Conservation (phyloP, 2,113 vertebrate species). For the Pyxicephalus adspersus region DNA sequence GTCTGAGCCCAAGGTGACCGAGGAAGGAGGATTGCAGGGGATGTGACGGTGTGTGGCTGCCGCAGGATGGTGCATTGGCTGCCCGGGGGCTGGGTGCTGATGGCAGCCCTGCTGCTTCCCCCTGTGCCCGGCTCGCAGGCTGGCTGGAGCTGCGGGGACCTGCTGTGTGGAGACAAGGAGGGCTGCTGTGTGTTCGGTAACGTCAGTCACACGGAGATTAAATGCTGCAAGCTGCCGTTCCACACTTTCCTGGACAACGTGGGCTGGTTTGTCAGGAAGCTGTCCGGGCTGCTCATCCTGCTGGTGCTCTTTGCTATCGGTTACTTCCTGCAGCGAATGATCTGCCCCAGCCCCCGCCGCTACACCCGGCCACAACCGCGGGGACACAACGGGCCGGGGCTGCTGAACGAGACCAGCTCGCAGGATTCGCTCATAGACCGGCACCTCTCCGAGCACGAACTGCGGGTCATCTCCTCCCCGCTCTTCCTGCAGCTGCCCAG, state of each 20-base stretch:
- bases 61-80: slow-evolving; percentile 21
- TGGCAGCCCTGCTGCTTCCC: slow-evolving; percentile 17
- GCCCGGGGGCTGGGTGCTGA: background rate
- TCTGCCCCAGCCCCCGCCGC: slow-evolving; percentile 85
- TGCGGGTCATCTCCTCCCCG: slow-evolving; percentile 71
- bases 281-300: slow-evolving; percentile 88
- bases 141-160: slow-evolving; percentile 76
- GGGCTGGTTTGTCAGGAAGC: slow-evolving; percentile 86
- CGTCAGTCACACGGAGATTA: slow-evolving; percentile 68
- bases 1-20: slow-evolving; percentile 52
- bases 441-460: slow-evolving; percentile 69
- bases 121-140: slow-evolving; percentile 59
- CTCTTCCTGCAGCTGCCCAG: slow-evolving; percentile 80
- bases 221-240: slow-evolving; percentile 81
- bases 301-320: slow-evolving; percentile 89
- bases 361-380: slow-evolving; percentile 55
- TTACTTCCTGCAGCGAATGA: slow-evolving; percentile 90
- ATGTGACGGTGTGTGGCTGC: slow-evolving; percentile 36
- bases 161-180: slow-evolving; percentile 80
- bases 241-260: slow-evolving; percentile 86
- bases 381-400: slow-evolving; percentile 71
- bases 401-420: slow-evolving; percentile 77
- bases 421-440: slow-evolving; percentile 83
- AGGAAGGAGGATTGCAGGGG: slow-evolving; percentile 8
- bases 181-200: slow-evolving; percentile 83